Evolutionary conservation across 2,797 vertebrate species (phyloP).

Genomic region (Rhabdophis nuchalis): DNA sequence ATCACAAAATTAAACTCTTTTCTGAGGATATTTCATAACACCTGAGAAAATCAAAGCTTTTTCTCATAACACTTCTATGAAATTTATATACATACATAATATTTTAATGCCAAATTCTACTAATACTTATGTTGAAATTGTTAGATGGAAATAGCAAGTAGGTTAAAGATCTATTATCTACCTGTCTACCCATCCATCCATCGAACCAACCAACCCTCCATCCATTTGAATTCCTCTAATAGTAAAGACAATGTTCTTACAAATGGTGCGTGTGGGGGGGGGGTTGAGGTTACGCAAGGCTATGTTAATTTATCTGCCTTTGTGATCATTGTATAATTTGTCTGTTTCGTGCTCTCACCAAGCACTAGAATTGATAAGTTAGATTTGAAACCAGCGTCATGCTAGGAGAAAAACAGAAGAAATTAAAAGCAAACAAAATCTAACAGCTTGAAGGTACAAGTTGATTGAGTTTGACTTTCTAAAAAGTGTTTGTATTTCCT

Average conservation of each 20-base stretch:
- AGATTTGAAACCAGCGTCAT: slow-evolving; percentile 30
- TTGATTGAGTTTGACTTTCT: slow-evolving; percentile 63
- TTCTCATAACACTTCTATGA: neutral
- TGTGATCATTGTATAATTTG: slow-evolving; percentile 34
- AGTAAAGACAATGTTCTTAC: neutral
- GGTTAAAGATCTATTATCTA: neutral
- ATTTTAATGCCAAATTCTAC: neutral
- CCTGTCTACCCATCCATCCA: too few relatives aligned
- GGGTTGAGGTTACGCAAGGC: slow-evolving; percentile 12
- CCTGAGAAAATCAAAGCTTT: neutral
- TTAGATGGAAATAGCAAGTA: neutral
- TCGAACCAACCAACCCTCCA: neutral
- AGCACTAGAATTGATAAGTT: slow-evolving; percentile 23
- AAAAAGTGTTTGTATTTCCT: slow-evolving; percentile 55
- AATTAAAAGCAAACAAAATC: slow-evolving; percentile 50
- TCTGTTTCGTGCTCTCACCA: slow-evolving; percentile 23
- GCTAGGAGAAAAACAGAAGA: neutral
- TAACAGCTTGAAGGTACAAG: slow-evolving; percentile 52
- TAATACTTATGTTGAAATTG: slow-evolving; percentile 11
- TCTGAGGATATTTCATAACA: neutral
- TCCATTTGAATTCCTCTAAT: neutral
- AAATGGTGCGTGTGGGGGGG: too few relatives aligned
- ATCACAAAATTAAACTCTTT: neutral
- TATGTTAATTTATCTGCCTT: neutral
- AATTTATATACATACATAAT: neutral